Percentiles rank a stretch among this genome's conserved stretches.
phyloP scores from a whole-genome alignment of 2,888 invertebrate species.

The Boloria selene region DNA sequence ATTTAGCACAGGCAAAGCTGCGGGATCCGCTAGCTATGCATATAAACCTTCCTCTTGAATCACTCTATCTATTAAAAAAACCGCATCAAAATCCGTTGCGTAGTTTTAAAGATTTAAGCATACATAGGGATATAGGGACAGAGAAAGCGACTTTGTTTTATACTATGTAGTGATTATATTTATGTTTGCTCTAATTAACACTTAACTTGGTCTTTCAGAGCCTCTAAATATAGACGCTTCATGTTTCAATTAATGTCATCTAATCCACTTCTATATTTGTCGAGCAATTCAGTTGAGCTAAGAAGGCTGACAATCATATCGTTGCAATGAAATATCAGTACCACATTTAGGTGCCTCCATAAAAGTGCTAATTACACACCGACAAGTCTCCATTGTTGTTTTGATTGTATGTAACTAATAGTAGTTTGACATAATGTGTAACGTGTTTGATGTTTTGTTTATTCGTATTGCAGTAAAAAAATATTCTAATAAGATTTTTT shows the following conservation, averaged over 20 bases:
- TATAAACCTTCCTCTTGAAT: no score
- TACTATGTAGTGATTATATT: no score
- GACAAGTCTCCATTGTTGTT: constrained; percentile 53
- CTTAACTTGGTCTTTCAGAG: no score
- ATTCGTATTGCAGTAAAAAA: no score
- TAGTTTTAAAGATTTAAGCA: no score
- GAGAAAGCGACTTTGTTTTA: no score
- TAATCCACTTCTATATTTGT: constrained; percentile 24
- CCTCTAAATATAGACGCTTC: constrained; percentile 13
- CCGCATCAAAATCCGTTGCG: no score
- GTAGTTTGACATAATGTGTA: background rate
- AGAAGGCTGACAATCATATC: constrained; percentile 36
- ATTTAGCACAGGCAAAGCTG: no score
- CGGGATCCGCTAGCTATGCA: no score
- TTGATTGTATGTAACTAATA: constrained; percentile 42
- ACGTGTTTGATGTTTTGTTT: background rate
- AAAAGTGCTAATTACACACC: constrained; percentile 70
- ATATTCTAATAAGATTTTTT: no score
- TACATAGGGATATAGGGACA: no score
- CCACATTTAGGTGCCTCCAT: constrained; percentile 68
- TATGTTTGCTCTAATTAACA: background rate
- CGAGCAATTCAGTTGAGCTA: constrained; percentile 19
- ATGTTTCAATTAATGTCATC: constrained; percentile 17
- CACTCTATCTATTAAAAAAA: no score
- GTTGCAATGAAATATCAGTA: constrained; percentile 50